Base-by-base conservation (phyloP, 2,797 vertebrate species). In the Chaunax sp. region DNA sequence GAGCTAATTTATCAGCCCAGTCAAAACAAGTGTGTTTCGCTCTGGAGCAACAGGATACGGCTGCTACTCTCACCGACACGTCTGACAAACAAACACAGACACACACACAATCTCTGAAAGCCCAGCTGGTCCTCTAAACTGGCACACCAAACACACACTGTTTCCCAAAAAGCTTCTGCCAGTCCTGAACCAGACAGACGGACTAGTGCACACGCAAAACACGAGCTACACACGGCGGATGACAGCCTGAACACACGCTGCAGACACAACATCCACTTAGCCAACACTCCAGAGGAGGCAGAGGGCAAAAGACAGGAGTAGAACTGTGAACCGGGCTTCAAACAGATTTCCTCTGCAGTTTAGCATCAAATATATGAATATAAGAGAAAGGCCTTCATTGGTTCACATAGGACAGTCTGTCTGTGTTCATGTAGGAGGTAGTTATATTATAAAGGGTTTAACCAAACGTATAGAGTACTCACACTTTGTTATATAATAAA, bases 221-320 rank as follows among this genome's bases (percentile, higher is more conserved):
- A 47, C 46, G 28, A 49, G 52, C 50, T n/a, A 28, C 37, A 35
- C 64, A 47, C 57, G 55, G 55, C 5, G 72, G 81, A 89, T 87
- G 79, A 81, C 81, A 83, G 78, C 71, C 84, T 84, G 82, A 89
- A 90, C 88, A 82, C 78, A 82, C 46, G 83, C 84, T 80, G 72
- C 77, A 88, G 86, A 90, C 87, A 90, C 86, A 90, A 87, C 79
- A 85, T 83, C 83, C 80, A 88, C 87, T 89, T 70, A 85, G 78
- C 81, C 76, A 73, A 69, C 66, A 64, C 79, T 81, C 73, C 66
- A 77, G 75, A 79, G 83, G 79, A 66, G 77, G 63, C 55, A 58
- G 77, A 65, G 60, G 64, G 69, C 22, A 11, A 77, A 71, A 85
- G 67, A 80, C 60, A 67, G 63, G 57, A 19, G 46, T 33, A 66